These are phyloP conservation scores for Augiades crinisus DNA, from an alignment of 2,888 invertebrate genomes.

Conservation along the genomic window DNA sequence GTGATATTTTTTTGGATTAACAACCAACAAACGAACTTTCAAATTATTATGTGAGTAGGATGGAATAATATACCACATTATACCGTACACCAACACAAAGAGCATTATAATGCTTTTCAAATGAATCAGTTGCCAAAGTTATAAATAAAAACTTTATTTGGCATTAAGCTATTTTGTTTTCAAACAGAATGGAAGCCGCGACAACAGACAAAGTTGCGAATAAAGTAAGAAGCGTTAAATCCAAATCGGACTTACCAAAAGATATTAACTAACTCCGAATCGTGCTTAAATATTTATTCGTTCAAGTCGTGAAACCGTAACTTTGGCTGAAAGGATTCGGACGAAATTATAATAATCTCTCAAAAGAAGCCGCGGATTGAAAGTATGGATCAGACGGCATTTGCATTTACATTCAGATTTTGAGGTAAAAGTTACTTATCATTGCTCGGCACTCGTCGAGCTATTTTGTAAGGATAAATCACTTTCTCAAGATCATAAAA, in stretches of 20 bases:
- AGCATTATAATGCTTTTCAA: not conserved
- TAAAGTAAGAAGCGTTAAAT: slow-evolving; percentile 25
- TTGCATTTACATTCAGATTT: slow-evolving; percentile 76
- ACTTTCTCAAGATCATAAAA: slow-evolving; percentile 4
- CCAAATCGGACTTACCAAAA: slow-evolving; percentile 22
- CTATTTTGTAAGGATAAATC: slow-evolving; percentile 14
- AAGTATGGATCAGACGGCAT: slow-evolving; percentile 71
- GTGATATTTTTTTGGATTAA: no score
- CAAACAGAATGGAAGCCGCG: slow-evolving; percentile 14
- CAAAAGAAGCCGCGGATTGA: slow-evolving; percentile 64
- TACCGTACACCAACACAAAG: not conserved
- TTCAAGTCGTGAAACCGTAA: slow-evolving; percentile 55
- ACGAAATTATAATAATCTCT: slow-evolving; percentile 74
- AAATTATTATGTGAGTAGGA: not conserved
- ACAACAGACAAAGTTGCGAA: slow-evolving; percentile 2
- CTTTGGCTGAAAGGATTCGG: slow-evolving; percentile 64
- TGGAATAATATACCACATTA: not conserved
- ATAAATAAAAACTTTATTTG: slow-evolving; percentile 10
- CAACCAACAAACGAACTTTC: not conserved
- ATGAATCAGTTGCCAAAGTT: not conserved
- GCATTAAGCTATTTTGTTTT: slow-evolving; percentile 13
- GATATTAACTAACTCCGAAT: slow-evolving; percentile 33
- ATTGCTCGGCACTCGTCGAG: slow-evolving; percentile 42
- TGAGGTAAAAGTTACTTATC: slow-evolving; percentile 69
- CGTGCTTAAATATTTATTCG: slow-evolving; percentile 57